Conservation (phyloP, 2,113 vertebrate species). For the Corvus cornix region DNA sequence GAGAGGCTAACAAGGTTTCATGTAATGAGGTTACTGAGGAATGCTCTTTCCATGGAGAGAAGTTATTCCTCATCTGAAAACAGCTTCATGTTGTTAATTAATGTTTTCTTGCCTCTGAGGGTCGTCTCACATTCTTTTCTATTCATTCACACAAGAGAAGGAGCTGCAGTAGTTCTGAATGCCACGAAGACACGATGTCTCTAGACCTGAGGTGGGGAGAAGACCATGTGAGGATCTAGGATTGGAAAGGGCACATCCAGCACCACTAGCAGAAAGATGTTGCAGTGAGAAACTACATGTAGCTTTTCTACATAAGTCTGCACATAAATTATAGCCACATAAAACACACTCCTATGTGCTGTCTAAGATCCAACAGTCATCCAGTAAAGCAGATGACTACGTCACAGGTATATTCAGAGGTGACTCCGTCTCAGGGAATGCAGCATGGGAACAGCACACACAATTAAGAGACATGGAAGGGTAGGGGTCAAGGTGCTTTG, state of each 20-base stretch:
- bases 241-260: neutral
- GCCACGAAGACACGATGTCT: neutral
- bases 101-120: neutral
- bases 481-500: neutral
- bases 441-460: neutral
- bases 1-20: conserved; percentile 38
- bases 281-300: neutral
- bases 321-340: neutral
- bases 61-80: conserved; percentile 1
- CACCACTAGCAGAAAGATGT: neutral
- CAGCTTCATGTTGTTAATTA: neutral
- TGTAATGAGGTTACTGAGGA: neutral
- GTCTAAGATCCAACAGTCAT: neutral
- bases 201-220: neutral
- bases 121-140: neutral
- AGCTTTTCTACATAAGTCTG: neutral
- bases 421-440: neutral
- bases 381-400: neutral
- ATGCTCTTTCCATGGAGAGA: conserved; percentile 35
- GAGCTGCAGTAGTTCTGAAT: neutral
- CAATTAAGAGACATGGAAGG: neutral
- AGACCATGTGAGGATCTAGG: neutral
- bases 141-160: neutral
- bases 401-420: neutral
- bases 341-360: neutral